phyloP scores from a whole-genome alignment of 2,888 invertebrate genomes.

The Acanthoscelides obtectus region DNA sequence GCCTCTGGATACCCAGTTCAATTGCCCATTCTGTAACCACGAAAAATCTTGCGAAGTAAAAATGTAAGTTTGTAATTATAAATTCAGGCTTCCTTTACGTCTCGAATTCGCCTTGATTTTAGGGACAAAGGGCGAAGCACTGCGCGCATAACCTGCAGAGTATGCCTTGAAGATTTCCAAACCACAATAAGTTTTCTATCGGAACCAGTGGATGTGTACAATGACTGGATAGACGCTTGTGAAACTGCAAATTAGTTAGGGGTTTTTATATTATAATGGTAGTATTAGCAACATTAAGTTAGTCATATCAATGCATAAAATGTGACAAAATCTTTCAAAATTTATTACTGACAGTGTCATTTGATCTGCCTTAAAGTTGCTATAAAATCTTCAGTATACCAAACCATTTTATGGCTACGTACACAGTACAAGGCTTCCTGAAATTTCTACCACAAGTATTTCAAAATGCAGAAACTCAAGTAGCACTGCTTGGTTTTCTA shows the following conservation, averaged over 20 bases:
- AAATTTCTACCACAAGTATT: not conserved
- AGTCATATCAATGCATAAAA: not conserved
- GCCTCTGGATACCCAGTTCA: conserved; percentile 92
- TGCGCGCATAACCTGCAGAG: conserved; percentile 90
- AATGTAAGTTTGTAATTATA: conserved; percentile 68
- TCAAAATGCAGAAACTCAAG: conserved; percentile 21
- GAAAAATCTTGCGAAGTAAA: conserved; percentile 99
- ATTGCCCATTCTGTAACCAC: conserved; percentile 99
- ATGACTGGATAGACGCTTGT: conserved; percentile 99
- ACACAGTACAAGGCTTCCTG: not conserved
- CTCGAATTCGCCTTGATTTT: conserved; percentile 36
- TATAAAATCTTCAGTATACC: not conserved
- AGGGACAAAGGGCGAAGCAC: conserved; percentile 95
- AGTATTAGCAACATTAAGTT: not conserved
- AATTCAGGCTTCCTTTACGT: not conserved
- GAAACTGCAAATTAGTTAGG: conserved; percentile 77
- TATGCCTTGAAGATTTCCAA: conserved; percentile 95
- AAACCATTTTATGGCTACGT: not conserved
- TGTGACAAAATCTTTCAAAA: not conserved
- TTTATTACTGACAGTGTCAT: not conserved
- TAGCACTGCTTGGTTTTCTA: conserved; percentile 21
- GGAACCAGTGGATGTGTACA: conserved; percentile 97
- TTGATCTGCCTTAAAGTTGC: not conserved
- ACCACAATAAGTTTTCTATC: conserved; percentile 93
- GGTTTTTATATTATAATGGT: not conserved